Base-by-base conservation (phyloP, 2,888 invertebrate species). In the Metacarcinus magister region DNA sequence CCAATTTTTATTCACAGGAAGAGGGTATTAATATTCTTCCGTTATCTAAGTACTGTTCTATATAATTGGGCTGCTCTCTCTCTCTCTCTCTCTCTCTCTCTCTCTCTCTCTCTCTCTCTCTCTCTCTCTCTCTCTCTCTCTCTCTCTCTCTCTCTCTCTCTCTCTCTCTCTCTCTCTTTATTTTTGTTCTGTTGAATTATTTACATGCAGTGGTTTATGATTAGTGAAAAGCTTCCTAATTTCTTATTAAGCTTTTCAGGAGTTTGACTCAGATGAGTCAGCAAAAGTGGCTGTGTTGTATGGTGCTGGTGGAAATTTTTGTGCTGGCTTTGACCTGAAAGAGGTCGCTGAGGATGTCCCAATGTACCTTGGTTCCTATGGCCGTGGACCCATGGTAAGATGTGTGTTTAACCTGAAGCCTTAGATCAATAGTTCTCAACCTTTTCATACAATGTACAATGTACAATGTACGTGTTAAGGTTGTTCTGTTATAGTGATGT, bases 301-400 rank as follows among this genome's bases (percentile, higher is more conserved):
- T 97, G 99, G 99, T 10, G 98, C 98, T 97, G 99, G 99, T n/a
- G 99, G 99, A 0, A 98, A 98, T 96, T 99, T 99, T 97, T 99
- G 99, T 97, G 98, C 99, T 2, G 99, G 99, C 0, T 99, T 98
- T 97, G 99, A 99, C 97, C 98, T 99, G 94, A 98, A 98, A 94
- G 99, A 99, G 97, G 98, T 99, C 39, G 97, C 97, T 13, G 94
- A 97, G 46, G 93, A 95, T 91, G 97, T 94, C 48, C 96, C 96
- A n/a, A 96, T 23, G 67, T 10, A 8, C n/a, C 92, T 96, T n/a
- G 16, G 75, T 94, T 13, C 60, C 8, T 92, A 82, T 96, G 96
- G 92, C 46, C 97, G 98, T 97, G 98, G 98, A 8, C 98, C 98
- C 4, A 98, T 98, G 97, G 98, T 98, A 97, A 97, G 97, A 87